phyloP scores from a whole-genome alignment of 2,797 vertebrate genomes.

The Aulostomus chinensis region DNA sequence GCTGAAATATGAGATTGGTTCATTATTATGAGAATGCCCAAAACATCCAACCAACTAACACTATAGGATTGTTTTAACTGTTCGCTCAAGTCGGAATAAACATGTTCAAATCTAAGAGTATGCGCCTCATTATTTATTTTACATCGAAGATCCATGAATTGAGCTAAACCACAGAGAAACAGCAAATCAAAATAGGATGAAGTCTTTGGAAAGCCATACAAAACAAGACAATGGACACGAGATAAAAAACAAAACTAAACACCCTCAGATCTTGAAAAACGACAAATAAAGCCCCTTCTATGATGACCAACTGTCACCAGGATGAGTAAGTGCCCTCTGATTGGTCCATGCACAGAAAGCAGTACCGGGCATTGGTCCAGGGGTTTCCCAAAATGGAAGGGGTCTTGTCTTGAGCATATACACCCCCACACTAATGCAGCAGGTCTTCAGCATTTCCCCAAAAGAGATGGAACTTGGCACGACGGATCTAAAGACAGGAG shows the following conservation, averaged over 20 bases:
- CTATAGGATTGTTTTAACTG: not conserved
- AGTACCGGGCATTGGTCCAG: constrained; percentile 77
- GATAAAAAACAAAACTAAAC: constrained; percentile 36
- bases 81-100: constrained; percentile 36
- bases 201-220: constrained; percentile 69
- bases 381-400: constrained; percentile 72
- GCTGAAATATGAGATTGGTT: constrained; percentile 18
- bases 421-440: constrained; percentile 78
- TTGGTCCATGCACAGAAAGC: constrained; percentile 78
- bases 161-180: constrained; percentile 58
- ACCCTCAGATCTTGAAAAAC: constrained; percentile 46
- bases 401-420: constrained; percentile 69
- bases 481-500: constrained; percentile 82
- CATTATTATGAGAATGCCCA: constrained; percentile 5
- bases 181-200: constrained; percentile 54
- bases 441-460: constrained; percentile 73
- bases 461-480: constrained; percentile 70
- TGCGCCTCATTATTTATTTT: constrained; percentile 71
- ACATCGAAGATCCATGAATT: constrained; percentile 56
- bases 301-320: constrained; percentile 64
- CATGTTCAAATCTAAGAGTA: constrained; percentile 42
- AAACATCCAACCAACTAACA: constrained; percentile 28
- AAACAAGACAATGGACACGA: constrained; percentile 47
- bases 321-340: constrained; percentile 64
- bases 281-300: constrained; percentile 45